Base-by-base conservation (phyloP, 2,113 vertebrate species). In the Larimichthys crocea region DNA sequence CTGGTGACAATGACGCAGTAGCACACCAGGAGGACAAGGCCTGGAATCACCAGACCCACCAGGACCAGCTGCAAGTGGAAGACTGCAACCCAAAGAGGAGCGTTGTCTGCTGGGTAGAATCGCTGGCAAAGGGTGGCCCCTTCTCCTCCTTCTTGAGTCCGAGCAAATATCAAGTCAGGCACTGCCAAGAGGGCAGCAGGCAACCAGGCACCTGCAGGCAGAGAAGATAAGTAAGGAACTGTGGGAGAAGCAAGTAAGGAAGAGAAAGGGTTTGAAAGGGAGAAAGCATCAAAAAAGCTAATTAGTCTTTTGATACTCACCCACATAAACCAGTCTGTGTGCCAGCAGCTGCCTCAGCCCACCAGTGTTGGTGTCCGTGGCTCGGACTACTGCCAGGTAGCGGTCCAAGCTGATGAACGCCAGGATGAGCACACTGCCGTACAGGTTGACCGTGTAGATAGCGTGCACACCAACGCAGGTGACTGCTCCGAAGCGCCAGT, bases 381-480 rank as follows among this genome's bases (percentile, higher is more conserved):
- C 97, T 0, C 96, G 96, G 68, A 99, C 98, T 11, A 99, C 98
- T 0, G 98, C 98, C 92, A 99, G 93, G 93, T 99, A 99, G 3
- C 98, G 96, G 88, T 99, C 98, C 90, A 99, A 92, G 42, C 98
- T 99, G 90, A 99, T 99, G 80, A 99, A 99, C 17, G 98, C 98
- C 92, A 99, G 92, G 91, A 99, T 98, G 76, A 99, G 95, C 72
- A 99, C 98, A 40, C 98, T 99, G 93, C 98, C 97, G 9, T 99
- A 99, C 70, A 99, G 95, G 92, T 99, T 99, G 84, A 99, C 97
- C 0, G 98, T 99, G 91, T 99, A 98, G 88, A 99, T 97, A 77
- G 97, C 95, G 17, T 99, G 97, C 62, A 99, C 96, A 0, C 95
- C 93, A 46, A 98, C 95, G 86, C 98, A 99, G 24, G 97, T 89